Conservation (phyloP, 2,888 invertebrate species). For the Catocala sponsa region DNA sequence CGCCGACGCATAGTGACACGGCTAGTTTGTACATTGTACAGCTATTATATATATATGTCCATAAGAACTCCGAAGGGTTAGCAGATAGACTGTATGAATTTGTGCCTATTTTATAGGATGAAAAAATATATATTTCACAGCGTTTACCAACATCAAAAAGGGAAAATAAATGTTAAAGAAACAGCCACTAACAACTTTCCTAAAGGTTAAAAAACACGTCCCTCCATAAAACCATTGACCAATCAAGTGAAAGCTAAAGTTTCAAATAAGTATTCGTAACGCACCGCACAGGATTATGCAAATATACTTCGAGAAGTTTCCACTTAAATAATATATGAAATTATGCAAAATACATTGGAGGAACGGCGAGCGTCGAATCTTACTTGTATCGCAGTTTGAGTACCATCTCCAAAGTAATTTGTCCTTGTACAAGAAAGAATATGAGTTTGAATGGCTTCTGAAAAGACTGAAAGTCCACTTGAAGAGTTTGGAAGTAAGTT, state of each 20-base stretch:
- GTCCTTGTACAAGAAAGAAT: conserved; percentile 30
- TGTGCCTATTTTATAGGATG: too few species aligned
- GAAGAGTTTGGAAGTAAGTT: conserved; percentile 27
- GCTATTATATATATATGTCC: too few species aligned
- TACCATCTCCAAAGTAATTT: conserved; percentile 39
- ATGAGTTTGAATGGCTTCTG: conserved; percentile 30
- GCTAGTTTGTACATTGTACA: too few species aligned
- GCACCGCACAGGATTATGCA: conserved; percentile 60
- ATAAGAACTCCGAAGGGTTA: too few species aligned
- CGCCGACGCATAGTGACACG: too few species aligned
- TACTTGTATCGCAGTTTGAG: conserved; percentile 53
- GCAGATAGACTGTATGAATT: too few species aligned
- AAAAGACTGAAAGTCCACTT: conserved; percentile 24
- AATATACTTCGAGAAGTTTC: conserved; percentile 57
- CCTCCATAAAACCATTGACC: conserved; percentile 47
- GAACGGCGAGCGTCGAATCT: conserved; percentile 46
- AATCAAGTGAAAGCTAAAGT: conserved; percentile 44
- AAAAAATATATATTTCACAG: too few species aligned
- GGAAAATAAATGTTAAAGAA: background rate
- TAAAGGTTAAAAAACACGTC: conserved; percentile 25
- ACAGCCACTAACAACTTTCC: conserved; percentile 10
- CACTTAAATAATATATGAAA: conserved; percentile 73
- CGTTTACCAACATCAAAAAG: background rate
- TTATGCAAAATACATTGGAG: conserved; percentile 65
- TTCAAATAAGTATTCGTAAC: conserved; percentile 56